Evolutionary conservation across 2,113 vertebrate species (phyloP).

Genomic region (Zootoca vivipara): DNA sequence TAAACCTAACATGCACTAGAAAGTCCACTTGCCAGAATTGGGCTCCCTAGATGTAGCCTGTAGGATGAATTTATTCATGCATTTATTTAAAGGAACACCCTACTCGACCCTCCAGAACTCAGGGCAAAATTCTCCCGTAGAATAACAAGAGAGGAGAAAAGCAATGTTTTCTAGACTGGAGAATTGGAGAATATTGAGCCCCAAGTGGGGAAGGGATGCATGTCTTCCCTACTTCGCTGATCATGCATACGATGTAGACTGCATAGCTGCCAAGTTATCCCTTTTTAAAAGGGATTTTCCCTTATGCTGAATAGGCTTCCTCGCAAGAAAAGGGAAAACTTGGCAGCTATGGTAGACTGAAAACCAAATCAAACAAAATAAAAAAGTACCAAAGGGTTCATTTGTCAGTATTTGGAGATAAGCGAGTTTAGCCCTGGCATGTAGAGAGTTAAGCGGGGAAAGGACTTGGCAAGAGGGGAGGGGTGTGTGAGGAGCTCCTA

Average conservation of each 20-base stretch:
- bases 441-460: constrained; percentile 39
- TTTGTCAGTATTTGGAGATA: neutral
- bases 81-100: neutral
- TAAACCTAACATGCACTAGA: neutral
- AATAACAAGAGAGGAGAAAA: neutral
- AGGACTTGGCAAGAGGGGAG: constrained; percentile 36
- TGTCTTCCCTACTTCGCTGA: neutral
- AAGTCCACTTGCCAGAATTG: neutral
- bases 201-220: neutral
- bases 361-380: neutral
- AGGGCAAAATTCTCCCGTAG: neutral
- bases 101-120: neutral
- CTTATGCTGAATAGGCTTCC: too few relatives aligned
- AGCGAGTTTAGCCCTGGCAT: neutral
- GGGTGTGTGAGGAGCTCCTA: constrained; percentile 75
- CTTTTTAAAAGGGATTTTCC: too few relatives aligned
- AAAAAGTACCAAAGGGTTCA: neutral
- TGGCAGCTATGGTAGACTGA: too few relatives aligned
- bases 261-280: too few relatives aligned
- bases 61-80: neutral
- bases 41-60: neutral
- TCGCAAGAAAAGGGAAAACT: too few relatives aligned
- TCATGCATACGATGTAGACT: neutral
- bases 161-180: neutral
- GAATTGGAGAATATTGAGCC: neutral